Evolutionary conservation across 2,888 invertebrate species (phyloP).

Genomic region (Acrocyrtus sp.): DNA sequence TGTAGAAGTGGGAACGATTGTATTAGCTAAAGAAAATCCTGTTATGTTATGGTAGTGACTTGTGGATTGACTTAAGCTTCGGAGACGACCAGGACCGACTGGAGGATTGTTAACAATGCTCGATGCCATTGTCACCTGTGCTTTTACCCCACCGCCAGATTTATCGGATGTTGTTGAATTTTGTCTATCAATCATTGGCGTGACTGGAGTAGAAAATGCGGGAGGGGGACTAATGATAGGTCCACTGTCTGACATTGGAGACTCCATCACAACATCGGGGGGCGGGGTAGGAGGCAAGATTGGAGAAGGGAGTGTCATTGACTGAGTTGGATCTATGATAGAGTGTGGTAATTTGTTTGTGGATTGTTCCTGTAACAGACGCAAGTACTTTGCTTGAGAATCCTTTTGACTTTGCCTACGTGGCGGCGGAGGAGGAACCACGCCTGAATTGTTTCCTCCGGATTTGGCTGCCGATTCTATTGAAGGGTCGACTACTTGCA

Average conservation of each 20-base stretch:
- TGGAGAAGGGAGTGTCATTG: constrained; percentile 61
- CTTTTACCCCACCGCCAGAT: constrained; percentile 30
- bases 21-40: constrained; percentile 19
- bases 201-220: constrained; percentile 62
- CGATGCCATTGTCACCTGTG: background rate
- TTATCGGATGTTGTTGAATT: constrained; percentile 60
- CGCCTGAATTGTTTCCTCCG: constrained; percentile 1
- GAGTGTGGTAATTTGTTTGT: constrained; percentile 22
- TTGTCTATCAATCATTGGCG: constrained; percentile 62
- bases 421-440: constrained; percentile 27
- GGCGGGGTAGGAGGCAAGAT: constrained; percentile 60
- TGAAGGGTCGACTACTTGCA: constrained; percentile 30
- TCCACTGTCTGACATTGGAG: constrained; percentile 60
- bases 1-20: constrained; percentile 3
- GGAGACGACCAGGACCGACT: constrained; percentile 8
- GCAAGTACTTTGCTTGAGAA: constrained; percentile 20
- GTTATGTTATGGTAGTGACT: constrained; percentile 34
- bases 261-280: constrained; percentile 60
- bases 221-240: constrained; percentile 62
- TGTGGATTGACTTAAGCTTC: constrained; percentile 41
- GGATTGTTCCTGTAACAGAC: constrained; percentile 29
- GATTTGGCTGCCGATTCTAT: constrained; percentile 8
- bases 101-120: background rate
- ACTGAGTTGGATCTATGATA: constrained; percentile 30
- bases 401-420: constrained; percentile 24